Conservation (phyloP, 2,113 vertebrate genomes). For the Perca fluviatilis region DNA sequence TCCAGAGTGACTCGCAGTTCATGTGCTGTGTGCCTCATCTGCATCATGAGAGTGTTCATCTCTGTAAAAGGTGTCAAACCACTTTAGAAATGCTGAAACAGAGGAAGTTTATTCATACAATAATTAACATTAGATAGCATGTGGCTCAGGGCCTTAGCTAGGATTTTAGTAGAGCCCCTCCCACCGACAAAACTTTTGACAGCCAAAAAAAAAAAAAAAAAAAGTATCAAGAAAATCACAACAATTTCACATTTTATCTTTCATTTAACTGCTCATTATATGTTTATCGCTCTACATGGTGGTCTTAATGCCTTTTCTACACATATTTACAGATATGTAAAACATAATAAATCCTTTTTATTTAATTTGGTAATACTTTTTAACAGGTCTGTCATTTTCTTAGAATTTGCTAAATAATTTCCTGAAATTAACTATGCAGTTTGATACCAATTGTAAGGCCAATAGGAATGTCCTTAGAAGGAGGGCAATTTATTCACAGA, state of each 20-base stretch:
- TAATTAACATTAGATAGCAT: neutral
- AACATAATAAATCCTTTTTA: neutral
- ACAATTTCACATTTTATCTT: neutral
- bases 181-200: neutral
- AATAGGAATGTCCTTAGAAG: neutral
- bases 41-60: constrained; percentile 83
- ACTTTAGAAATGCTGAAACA: constrained; percentile 5
- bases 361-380: neutral
- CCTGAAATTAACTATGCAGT: neutral
- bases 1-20: constrained; percentile 80
- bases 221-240: neutral
- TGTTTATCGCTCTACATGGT: neutral
- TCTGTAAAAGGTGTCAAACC: constrained; percentile 58
- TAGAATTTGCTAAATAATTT: neutral
- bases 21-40: constrained; percentile 83
- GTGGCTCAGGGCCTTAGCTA: neutral
- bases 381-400: neutral
- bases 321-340: neutral
- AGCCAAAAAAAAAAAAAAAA: constrained; percentile 6
- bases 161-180: neutral
- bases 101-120: neutral
- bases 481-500: neutral
- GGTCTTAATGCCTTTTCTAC: neutral
- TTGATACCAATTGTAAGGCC: neutral
- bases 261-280: neutral